Conservation (phyloP, 2,888 invertebrate species). For the Lissonota sp. region DNA sequence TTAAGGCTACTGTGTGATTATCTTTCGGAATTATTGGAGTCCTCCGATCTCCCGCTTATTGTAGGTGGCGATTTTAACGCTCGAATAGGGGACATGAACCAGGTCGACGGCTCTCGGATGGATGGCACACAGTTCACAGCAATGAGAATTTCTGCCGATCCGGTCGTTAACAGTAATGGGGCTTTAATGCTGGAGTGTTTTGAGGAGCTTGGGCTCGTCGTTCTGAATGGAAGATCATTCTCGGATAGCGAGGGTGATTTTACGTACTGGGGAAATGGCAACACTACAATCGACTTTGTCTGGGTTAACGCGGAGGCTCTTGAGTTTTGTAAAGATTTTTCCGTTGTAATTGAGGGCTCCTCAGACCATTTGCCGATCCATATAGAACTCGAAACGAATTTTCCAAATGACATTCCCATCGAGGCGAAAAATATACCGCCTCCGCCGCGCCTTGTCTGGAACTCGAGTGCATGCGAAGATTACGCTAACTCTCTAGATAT, state of each 20-base stretch:
- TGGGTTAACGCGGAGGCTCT: slow-evolving; percentile 15
- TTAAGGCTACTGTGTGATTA: neutral
- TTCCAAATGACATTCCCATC: too few relatives aligned
- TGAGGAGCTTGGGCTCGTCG: slow-evolving; percentile 16
- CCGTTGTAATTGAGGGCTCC: slow-evolving; percentile 11
- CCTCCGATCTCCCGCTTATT: neutral
- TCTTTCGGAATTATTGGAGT: neutral
- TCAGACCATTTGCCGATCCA: slow-evolving; percentile 29
- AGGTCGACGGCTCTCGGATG: neutral
- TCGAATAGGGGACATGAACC: slow-evolving; percentile 14
- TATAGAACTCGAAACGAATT: neutral
- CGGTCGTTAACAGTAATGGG: slow-evolving; percentile 13
- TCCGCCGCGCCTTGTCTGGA: neutral
- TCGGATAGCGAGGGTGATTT: slow-evolving; percentile 7
- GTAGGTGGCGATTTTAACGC: slow-evolving; percentile 25
- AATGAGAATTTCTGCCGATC: neutral
- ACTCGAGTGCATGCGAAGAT: neutral
- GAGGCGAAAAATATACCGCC: neutral
- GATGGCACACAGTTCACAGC: neutral
- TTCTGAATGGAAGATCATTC: slow-evolving; percentile 19
- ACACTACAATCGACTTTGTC: slow-evolving; percentile 7
- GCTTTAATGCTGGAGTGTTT: slow-evolving; percentile 1
- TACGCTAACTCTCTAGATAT: neutral
- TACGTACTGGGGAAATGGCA: slow-evolving; percentile 11
- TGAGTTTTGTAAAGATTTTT: slow-evolving; percentile 15